Evolutionary conservation across 2,113 vertebrate species (phyloP).

Genomic region (Agelaius tricolor): DNA sequence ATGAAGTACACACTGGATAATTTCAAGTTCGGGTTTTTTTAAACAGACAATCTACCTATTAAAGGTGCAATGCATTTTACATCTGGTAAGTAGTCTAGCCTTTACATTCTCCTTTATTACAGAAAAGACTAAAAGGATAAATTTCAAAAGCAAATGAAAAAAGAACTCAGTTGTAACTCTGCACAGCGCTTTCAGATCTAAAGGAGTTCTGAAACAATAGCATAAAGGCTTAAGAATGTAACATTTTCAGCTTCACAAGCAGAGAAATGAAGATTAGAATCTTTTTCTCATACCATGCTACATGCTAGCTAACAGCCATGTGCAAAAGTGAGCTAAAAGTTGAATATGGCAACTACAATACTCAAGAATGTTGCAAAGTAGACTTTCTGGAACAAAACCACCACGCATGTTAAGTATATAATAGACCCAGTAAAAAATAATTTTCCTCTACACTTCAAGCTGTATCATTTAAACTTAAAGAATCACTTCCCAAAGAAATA

Average conservation of each 20-base stretch:
- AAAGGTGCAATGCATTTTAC: slow-evolving; percentile 88
- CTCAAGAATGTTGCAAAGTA: slow-evolving; percentile 25
- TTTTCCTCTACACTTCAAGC: slow-evolving; percentile 26
- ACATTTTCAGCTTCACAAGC: not conserved
- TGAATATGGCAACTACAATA: slow-evolving; percentile 11
- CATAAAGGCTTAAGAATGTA: not conserved
- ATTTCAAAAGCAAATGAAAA: slow-evolving; percentile 13
- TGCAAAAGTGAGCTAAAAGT: slow-evolving; percentile 41
- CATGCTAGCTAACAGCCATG: slow-evolving; percentile 26
- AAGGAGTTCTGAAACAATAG: slow-evolving; percentile 41
- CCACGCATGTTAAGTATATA: slow-evolving; percentile 7
- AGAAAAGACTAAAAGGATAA: not conserved
- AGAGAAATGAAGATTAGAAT: slow-evolving; percentile 30
- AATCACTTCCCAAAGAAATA: slow-evolving; percentile 45
- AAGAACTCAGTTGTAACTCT: not conserved
- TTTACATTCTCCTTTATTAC: slow-evolving; percentile 23
- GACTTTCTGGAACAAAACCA: slow-evolving; percentile 43
- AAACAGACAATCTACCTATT: slow-evolving; percentile 69
- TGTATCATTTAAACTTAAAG: not conserved
- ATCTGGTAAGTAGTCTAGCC: slow-evolving; percentile 54
- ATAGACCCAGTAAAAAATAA: slow-evolving; percentile 21
- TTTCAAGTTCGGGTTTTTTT: slow-evolving; percentile 7
- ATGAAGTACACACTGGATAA: slow-evolving; percentile 5
- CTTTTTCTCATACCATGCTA: slow-evolving; percentile 28
- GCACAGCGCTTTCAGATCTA: slow-evolving; percentile 49